Evolutionary conservation across 1,140 invertebrate genomes (phyloP), one percentile per base, ranked within the genome.

Genomic region (Colletes gigas): DNA sequence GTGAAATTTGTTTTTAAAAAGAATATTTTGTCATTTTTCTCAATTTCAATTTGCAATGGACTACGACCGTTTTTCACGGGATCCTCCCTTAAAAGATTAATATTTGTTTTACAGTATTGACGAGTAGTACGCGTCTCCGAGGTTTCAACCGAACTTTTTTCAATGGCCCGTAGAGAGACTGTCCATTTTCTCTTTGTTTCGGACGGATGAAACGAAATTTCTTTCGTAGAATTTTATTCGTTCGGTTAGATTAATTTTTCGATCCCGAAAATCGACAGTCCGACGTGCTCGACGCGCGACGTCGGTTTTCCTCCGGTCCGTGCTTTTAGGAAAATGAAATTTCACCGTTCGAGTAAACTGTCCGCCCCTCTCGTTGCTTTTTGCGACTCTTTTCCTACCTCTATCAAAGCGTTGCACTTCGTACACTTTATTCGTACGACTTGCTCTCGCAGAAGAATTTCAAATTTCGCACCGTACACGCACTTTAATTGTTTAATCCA

Each of bases 281-380:
- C n/a, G 8, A 17, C 9, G 57, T 19, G 55, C 17, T 17, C 5
- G 57, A 21, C 14, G 30, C 30, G 30, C 30, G 30, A 30, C 30
- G 30, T 30, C 30, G 57, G 57, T 19, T 59, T 21, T 21, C 9
- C n/a, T 59, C n/a, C 1, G 7, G 9, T 1, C 6, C 8, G 8
- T 54, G 62, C 76, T 82, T 78, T 82, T 62, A 82, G 71, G 76
- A 62, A 82, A 82, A 82, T 82, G 78, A 82, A 82, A 82, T 82
- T 82, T 78, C 50, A 50, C 3, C 50, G 50, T 50, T 50, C 50
- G 50, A 50, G 50, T 12, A 50, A 50, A 50, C 50, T 50, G 50
- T 50, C 50, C 50, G 70, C 44, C 59, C 15, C 52, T 59, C 65
- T 78, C 62, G 76, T 55, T 59, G 66, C 59, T 57, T 52, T 41